These are phyloP conservation scores for Siderastrea radians DNA, from an alignment of 92 coral and sea anemone species.

Conservation along the genomic window DNA sequence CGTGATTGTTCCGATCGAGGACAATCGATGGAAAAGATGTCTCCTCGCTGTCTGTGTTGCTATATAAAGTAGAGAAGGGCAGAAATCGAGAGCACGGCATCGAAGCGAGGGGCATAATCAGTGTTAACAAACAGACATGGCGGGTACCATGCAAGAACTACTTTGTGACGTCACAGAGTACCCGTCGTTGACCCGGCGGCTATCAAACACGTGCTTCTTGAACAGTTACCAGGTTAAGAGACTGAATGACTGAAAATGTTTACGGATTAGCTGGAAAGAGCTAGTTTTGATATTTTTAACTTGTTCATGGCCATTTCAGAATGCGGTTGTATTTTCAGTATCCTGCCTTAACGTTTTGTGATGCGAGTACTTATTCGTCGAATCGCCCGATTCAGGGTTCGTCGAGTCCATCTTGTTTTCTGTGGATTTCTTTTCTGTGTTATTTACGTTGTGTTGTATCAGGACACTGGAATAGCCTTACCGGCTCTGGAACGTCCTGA, in stretches of 20 bases:
- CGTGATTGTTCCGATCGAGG: no score
- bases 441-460: slow-evolving; percentile 38
- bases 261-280: neutral
- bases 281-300: neutral
- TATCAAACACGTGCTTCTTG: slow-evolving; percentile 27
- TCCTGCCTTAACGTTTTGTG: neutral
- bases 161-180: slow-evolving; percentile 6
- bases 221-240: neutral
- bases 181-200: slow-evolving; percentile 56
- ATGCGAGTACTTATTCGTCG: slow-evolving; percentile 20
- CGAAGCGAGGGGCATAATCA: no score
- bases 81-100: no score
- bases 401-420: slow-evolving; percentile 26
- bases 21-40: no score
- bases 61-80: no score
- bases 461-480: slow-evolving; percentile 27
- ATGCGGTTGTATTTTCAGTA: neutral
- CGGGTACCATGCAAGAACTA: slow-evolving; percentile 33
- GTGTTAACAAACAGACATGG: neutral
- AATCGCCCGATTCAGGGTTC: slow-evolving; percentile 31
- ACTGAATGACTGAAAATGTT: neutral
- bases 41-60: no score
- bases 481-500: slow-evolving; percentile 20
- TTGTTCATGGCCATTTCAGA: neutral
- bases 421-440: slow-evolving; percentile 42